These are phyloP conservation scores for Thripadectes ignobilis DNA, from an alignment of 2,797 vertebrate species.

Conservation along the genomic window DNA sequence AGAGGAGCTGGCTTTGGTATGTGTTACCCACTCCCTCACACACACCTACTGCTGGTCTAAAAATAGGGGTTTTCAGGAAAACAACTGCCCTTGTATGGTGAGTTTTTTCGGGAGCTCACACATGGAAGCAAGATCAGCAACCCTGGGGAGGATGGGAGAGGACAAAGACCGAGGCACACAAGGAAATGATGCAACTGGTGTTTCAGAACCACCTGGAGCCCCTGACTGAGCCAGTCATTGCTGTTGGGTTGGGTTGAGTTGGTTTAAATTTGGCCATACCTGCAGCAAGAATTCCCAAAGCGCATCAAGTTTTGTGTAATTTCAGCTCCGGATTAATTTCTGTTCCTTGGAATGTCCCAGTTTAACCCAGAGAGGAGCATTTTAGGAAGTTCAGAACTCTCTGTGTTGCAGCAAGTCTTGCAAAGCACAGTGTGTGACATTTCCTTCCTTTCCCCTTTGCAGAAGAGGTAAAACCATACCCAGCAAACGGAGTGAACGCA, in stretches of 20 bases:
- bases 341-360: not conserved
- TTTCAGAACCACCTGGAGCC: conserved; percentile 10
- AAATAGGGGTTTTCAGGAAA: not conserved
- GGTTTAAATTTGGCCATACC: not conserved
- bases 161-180: not conserved
- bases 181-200: conserved; percentile 3
- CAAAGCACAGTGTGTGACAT: not conserved
- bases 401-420: not conserved
- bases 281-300: not conserved
- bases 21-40: not conserved
- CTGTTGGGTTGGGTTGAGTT: not conserved
- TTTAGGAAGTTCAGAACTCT: conserved; percentile 4
- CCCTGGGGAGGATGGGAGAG: not conserved
- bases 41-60: not conserved
- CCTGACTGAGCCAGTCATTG: not conserved
- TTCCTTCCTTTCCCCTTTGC: conserved; percentile 65
- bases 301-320: not conserved
- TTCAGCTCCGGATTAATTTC: not conserved
- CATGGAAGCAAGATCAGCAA: not conserved
- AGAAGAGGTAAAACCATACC: conserved; percentile 95
- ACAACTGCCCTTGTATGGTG: not conserved
- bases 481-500: conserved; percentile 88
- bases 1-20: not conserved
- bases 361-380: not conserved
- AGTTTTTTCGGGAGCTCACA: not conserved